These are phyloP conservation scores for Formica selysi DNA, from an alignment of 1,140 invertebrate species.

Conservation along the genomic window DNA sequence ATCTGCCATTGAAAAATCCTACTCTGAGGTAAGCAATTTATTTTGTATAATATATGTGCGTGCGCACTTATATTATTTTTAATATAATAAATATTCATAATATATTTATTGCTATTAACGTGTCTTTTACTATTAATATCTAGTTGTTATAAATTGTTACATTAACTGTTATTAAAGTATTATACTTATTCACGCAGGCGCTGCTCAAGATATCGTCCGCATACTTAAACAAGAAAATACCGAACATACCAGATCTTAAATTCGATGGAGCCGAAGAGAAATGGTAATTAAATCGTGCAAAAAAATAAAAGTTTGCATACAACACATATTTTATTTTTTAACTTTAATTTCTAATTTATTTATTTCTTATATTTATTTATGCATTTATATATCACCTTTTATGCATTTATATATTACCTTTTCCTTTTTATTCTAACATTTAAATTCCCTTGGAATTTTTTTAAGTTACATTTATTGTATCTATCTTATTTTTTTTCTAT, in stretches of 20 bases:
- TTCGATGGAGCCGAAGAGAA: slow-evolving; percentile 95
- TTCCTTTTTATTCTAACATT: too few species aligned
- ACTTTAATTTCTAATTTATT: neutral
- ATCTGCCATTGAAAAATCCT: slow-evolving; percentile 97
- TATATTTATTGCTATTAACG: slow-evolving; percentile 12
- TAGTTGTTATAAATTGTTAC: too few species aligned
- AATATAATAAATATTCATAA: slow-evolving; percentile 4
- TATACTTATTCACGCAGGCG: slow-evolving; percentile 86
- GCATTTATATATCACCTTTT: neutral
- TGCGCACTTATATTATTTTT: neutral
- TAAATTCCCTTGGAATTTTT: too few species aligned
- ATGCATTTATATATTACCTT: neutral
- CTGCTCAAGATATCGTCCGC: slow-evolving; percentile 95
- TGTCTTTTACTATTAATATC: neutral
- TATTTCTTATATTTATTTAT: neutral
- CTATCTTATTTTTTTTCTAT: too few species aligned
- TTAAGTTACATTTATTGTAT: too few species aligned
- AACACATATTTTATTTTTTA: neutral
- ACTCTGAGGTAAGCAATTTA: slow-evolving; percentile 92
- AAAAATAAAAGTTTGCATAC: neutral
- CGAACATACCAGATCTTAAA: slow-evolving; percentile 95
- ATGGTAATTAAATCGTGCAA: slow-evolving; percentile 88
- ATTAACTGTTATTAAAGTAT: neutral
- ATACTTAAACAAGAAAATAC: slow-evolving; percentile 96
- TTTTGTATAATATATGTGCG: neutral